phyloP scores from a whole-genome alignment of 2,113 vertebrate species.

The Tyto alba region DNA sequence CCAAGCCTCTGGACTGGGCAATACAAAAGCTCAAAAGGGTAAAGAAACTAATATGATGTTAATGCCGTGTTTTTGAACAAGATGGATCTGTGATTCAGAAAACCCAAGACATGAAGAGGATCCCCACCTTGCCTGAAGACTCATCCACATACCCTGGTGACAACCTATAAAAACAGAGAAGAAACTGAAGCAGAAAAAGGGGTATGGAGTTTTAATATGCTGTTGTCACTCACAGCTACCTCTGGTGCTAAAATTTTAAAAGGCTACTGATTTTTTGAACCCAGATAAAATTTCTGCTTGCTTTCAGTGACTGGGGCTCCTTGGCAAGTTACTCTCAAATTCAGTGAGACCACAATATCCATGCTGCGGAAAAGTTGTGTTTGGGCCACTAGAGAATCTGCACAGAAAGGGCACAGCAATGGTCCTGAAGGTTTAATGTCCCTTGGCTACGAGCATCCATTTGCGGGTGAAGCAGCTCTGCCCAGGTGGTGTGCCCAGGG shows the following conservation, averaged over 20 bases:
- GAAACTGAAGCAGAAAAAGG: not conserved
- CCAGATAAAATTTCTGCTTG: not conserved
- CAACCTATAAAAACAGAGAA: not conserved
- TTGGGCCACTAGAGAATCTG: not conserved
- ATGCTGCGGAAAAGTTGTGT: not conserved
- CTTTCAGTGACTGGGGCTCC: not conserved
- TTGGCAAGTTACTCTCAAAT: not conserved
- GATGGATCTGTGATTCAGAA: not conserved
- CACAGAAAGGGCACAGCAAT: not conserved
- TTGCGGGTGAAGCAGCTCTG: rapidly evolving
- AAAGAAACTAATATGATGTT: not conserved
- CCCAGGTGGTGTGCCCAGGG: not conserved
- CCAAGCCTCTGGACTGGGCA: not conserved
- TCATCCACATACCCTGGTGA: not conserved
- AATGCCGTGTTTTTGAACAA: not conserved
- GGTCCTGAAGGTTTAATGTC: not conserved
- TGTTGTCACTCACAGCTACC: not conserved
- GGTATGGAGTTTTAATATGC: not conserved
- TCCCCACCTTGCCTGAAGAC: not conserved
- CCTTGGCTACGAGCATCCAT: not conserved
- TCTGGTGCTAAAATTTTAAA: not conserved
- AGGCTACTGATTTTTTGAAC: not conserved
- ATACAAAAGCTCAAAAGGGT: not conserved
- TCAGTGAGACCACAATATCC: not conserved
- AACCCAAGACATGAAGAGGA: not conserved